Evolutionary conservation across 2,797 vertebrate species (phyloP).

Genomic region (Squalus acanthias): DNA sequence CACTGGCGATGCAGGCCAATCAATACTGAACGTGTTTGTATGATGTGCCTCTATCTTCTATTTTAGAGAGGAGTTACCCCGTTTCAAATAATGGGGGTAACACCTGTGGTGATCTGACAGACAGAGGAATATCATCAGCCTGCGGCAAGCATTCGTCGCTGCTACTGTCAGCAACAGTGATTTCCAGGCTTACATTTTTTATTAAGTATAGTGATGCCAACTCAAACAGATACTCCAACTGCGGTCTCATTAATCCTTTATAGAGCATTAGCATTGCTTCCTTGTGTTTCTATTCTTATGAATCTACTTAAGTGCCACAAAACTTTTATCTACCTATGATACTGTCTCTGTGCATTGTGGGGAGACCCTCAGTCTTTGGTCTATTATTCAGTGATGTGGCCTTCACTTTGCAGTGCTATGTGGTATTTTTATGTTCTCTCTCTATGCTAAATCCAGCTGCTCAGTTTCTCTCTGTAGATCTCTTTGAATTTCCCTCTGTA

Average conservation of each 20-base stretch:
- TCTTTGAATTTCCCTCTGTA: not conserved
- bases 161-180: not conserved
- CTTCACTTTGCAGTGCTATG: not conserved
- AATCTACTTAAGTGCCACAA: not conserved
- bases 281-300: not conserved
- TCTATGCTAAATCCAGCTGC: not conserved
- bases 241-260: slow-evolving; percentile 9
- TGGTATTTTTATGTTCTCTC: not conserved
- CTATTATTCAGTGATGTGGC: not conserved
- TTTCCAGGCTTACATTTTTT: not conserved
- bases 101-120: not conserved
- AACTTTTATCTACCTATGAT: not conserved
- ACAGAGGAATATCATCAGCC: not conserved
- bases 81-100: not conserved
- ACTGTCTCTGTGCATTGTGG: too few relatives aligned
- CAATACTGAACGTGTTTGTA: not conserved
- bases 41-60: not conserved
- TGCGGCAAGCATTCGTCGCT: not conserved
- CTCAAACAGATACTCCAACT: not conserved
- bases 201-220: slow-evolving; percentile 12
- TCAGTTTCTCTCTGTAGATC: not conserved
- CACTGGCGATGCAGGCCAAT: too few relatives aligned
- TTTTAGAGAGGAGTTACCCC: not conserved
- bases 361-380: not conserved
- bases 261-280: not conserved